Conservation (phyloP, 2,888 invertebrate genomes). For the Therioaphis trifolii region DNA sequence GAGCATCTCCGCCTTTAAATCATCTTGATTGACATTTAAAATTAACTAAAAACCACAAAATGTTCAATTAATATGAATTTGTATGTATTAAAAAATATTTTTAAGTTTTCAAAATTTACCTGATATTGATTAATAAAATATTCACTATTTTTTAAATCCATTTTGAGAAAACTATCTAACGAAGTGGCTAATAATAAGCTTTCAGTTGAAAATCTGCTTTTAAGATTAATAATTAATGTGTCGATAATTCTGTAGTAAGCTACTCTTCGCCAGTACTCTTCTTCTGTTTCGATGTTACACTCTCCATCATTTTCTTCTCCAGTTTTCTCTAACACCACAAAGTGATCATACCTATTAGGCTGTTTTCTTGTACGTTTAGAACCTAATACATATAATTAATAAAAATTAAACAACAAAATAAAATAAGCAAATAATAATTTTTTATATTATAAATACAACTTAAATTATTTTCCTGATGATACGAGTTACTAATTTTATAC, state of each 20-base stretch:
- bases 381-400: neutral
- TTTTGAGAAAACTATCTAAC: neutral
- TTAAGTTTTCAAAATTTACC: neutral
- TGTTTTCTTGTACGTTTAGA: neutral
- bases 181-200: neutral
- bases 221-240: neutral
- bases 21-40: no score
- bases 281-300: neutral
- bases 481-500: neutral
- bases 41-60: no score
- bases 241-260: neutral
- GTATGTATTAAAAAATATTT: no score
- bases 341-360: neutral
- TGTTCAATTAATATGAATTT: no score
- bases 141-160: neutral
- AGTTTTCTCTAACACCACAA: neutral
- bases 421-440: slow-evolving; percentile 11
- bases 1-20: no score
- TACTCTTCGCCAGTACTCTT: neutral
- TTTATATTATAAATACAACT: neutral
- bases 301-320: neutral
- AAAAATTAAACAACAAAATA: neutral
- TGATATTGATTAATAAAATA: neutral
- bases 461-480: slow-evolving; percentile 8
- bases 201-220: neutral